Evolutionary conservation across 2,113 vertebrate genomes (phyloP), one percentile per base, ranked within the genome.

Genomic region (Epinephelus lanceolatus): DNA sequence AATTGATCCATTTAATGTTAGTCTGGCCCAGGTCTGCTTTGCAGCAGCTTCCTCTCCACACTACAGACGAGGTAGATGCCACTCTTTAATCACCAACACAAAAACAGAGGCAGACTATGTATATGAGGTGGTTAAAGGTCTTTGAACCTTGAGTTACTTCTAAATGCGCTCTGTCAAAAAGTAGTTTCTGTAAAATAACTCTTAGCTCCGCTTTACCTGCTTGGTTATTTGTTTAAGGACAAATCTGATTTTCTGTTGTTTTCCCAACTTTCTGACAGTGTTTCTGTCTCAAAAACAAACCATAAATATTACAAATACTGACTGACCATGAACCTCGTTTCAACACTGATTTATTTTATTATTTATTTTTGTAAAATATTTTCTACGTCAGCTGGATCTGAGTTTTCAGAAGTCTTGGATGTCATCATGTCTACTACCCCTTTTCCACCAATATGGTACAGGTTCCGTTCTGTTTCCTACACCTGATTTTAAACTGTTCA

Each of bases 291-390:
- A 73, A 49, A 80, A 78, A 69, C 56, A 25, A 70, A 45, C n/a
- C 57, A 0, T 14, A 33, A 52, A 47, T 15, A 56, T 81, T 66
- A 59, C 37, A 65, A 63, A 42, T 57, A 49, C n/a, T 42, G 19
- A 78, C 18, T 73, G 45, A 82, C 40, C 33, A 5, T 15, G n/a
- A 75, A 67, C 12, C 65, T 59, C 13, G n/a, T 47, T 59, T 89
- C 8, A 60, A 37, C 69, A 21, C 70, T 37, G 17, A 14, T 83
- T 90, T 87, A 53, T 69, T 30, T 72, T 71, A 23, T 84, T 59
- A 80, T 91, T 88, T 86, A 79, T 76, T 89, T 79, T 63, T 88
- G 62, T 86, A 70, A 76, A 78, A 40, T 78, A 73, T 89, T 89
- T 85, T 84, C 40, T 85, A 72, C 33, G 18, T 55, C 70, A 88